A percentile compares a stretch with the other conserved stretches of the same genome.
Conservation (phyloP, 2,888 invertebrate genomes). For the Subacronicta megacephala region DNA sequence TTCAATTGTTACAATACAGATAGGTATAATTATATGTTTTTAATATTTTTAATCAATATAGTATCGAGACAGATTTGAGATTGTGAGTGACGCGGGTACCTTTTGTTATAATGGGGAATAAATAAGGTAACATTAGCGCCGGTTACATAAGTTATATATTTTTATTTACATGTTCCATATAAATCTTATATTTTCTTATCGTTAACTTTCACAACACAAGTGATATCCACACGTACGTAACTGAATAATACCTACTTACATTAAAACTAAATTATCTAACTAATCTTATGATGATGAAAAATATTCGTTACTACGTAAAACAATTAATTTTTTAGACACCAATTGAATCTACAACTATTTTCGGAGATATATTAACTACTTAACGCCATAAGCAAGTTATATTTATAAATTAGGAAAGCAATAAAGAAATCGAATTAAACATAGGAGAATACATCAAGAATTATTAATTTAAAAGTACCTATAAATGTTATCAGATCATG, state of each 20-base stretch:
- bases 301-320: slow-evolving; percentile 36
- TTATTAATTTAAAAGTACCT: slow-evolving; percentile 55
- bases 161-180: slow-evolving; percentile 61
- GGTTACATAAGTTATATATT: slow-evolving; percentile 62
- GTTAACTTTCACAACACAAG: slow-evolving; percentile 44
- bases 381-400: slow-evolving; percentile 10
- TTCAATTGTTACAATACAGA: slow-evolving; percentile 64
- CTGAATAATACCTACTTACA: slow-evolving; percentile 15
- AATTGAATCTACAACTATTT: slow-evolving; percentile 50
- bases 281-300: slow-evolving; percentile 54
- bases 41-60: slow-evolving; percentile 44
- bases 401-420: slow-evolving; percentile 9
- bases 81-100: slow-evolving; percentile 77
- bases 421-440: slow-evolving; percentile 2
- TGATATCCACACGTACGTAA: slow-evolving; percentile 35
- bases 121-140: slow-evolving; percentile 89
- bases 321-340: slow-evolving; percentile 38
- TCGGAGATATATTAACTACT: slow-evolving; percentile 11
- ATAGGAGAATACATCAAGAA: slow-evolving; percentile 19
- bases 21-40: slow-evolving; percentile 52
- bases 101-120: slow-evolving; percentile 68
- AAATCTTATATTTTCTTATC: slow-evolving; percentile 42
- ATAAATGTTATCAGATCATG: slow-evolving; percentile 65
- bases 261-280: slow-evolving; percentile 44
- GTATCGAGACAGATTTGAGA: slow-evolving; percentile 44